Evolutionary conservation across 2,888 invertebrate genomes (phyloP).

Genomic region (Dryobotodes eremita): DNA sequence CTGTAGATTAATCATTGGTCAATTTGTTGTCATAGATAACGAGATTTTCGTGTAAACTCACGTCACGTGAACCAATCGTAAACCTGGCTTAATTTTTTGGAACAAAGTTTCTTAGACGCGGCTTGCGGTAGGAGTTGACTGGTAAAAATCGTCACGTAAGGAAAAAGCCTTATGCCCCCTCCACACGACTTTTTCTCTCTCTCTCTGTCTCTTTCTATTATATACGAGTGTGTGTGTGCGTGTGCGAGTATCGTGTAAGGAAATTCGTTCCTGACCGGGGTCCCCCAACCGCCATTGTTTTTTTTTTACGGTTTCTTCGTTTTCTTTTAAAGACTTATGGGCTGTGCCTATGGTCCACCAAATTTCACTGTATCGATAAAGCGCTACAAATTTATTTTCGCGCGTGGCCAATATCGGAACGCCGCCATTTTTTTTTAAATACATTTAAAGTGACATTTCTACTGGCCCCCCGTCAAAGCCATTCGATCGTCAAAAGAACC

Average conservation of each 20-base stretch:
- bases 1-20: not conserved
- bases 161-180: not conserved
- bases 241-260: not conserved
- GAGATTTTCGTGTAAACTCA: not conserved
- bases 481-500: not conserved
- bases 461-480: not conserved
- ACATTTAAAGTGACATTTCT: not conserved
- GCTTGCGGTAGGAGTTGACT: not conserved
- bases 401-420: not conserved
- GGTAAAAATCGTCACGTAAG: not conserved
- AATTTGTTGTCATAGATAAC: conserved; percentile 3
- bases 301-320: too few relatives aligned
- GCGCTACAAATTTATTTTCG: not conserved
- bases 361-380: not conserved
- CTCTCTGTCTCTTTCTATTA: not conserved
- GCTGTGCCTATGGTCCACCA: not conserved
- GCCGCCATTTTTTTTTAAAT: not conserved
- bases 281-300: not conserved
- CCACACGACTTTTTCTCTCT: not conserved
- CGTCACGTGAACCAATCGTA: not conserved
- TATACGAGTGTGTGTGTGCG: not conserved
- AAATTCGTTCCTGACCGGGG: not conserved
- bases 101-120: not conserved
- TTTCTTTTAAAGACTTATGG: not conserved
- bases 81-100: not conserved